phyloP scores from a whole-genome alignment of 2,797 vertebrate genomes.

The Periophthalmus magnuspinnatus region DNA sequence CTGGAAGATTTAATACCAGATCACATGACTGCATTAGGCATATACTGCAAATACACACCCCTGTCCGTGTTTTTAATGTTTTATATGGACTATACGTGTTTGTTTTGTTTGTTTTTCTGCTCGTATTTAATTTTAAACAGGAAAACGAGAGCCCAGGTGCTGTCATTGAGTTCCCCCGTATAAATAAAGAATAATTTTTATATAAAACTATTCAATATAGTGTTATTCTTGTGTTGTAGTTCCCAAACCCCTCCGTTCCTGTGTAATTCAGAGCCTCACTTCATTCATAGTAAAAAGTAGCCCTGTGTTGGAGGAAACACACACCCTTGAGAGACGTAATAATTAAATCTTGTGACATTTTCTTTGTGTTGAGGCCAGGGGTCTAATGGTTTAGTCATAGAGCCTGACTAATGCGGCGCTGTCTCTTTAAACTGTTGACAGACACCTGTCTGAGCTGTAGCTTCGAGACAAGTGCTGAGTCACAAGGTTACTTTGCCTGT shows the following conservation, averaged over 20 bases:
- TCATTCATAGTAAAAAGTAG: background rate
- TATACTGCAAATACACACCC: too few species aligned
- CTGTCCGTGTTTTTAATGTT: too few species aligned
- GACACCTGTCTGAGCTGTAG: background rate
- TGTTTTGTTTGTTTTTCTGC: too few species aligned
- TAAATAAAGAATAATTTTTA: too few species aligned
- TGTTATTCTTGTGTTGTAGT: background rate
- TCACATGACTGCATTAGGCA: too few species aligned
- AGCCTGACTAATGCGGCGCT: constrained; percentile 24
- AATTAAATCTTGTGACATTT: constrained; percentile 27
- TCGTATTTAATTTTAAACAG: too few species aligned
- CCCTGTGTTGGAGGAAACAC: background rate
- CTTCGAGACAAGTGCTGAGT: background rate
- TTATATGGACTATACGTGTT: too few species aligned
- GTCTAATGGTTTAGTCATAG: constrained; percentile 10
- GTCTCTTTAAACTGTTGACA: constrained; percentile 8
- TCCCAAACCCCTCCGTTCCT: background rate
- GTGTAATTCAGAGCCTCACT: background rate
- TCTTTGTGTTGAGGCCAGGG: constrained; percentile 21
- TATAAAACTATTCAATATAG: too few species aligned
- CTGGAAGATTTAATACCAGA: too few species aligned
- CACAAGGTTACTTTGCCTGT: constrained; percentile 7
- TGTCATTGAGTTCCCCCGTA: too few species aligned
- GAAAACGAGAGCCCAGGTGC: too few species aligned
- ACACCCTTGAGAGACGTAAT: constrained; percentile 13